Conservation (phyloP, 2,797 vertebrate genomes). For the Pristis pectinata region DNA sequence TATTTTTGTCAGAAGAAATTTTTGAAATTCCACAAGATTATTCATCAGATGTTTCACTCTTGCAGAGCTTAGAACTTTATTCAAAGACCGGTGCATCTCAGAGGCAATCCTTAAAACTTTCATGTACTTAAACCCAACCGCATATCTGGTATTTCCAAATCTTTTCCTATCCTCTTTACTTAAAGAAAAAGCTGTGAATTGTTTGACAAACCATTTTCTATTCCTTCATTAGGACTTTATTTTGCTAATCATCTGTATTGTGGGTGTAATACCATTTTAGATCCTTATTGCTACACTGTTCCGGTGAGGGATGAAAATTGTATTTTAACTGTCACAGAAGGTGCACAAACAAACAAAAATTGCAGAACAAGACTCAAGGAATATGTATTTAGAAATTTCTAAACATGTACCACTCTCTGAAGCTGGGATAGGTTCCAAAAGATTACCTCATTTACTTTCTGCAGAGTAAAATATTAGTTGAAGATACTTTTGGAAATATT, state of each 20-base stretch:
- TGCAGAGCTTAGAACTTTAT: neutral
- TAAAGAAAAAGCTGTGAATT: neutral
- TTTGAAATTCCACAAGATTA: neutral
- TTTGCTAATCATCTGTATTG: neutral
- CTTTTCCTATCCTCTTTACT: neutral
- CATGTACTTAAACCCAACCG: neutral
- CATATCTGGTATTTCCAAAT: neutral
- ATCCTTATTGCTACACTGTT: neutral
- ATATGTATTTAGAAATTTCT: neutral
- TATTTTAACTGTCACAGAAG: neutral
- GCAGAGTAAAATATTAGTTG: too few relatives aligned
- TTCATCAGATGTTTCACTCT: neutral
- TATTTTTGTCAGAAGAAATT: neutral
- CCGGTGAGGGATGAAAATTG: neutral
- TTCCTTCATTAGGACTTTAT: neutral
- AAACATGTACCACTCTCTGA: neutral
- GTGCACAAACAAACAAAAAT: neutral
- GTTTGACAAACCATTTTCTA: neutral
- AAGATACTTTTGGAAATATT: neutral
- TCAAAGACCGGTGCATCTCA: neutral
- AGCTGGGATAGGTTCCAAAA: neutral
- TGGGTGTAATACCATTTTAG: neutral
- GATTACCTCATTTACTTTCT: too few relatives aligned
- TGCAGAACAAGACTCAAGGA: neutral
- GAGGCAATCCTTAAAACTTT: neutral